Base-by-base conservation (phyloP, 2,888 invertebrate genomes). In the Drosophila infuscata region DNA sequence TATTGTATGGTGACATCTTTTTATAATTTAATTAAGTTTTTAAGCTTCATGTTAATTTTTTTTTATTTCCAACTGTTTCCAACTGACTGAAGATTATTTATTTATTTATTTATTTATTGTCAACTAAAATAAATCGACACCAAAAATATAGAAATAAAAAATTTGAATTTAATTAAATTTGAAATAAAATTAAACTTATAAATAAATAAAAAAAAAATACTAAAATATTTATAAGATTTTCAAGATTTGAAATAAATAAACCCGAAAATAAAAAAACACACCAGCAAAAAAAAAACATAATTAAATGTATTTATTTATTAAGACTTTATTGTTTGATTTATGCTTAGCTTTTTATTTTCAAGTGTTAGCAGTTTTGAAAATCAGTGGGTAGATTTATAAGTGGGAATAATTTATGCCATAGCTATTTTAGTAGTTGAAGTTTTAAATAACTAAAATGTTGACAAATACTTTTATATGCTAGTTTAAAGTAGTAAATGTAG, bases 41-140 rank as follows among this genome's bases (percentile, higher is more conserved):
- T 3, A 1, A 6, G n/a, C n/a, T 9, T 0, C 38, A 41, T 1
- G 2, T n/a, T 9, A 4, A n/a, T n/a, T n/a, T n/a, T n/a, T n/a
- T n/a, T n/a, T n/a, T n/a, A n/a, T n/a, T n/a, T n/a, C n/a, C n/a
- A n/a, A n/a, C n/a, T n/a, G n/a, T n/a, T 20, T 15, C 15, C 15
- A 41, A 9, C 0, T 41, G 8, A n/a, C 17, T 38, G 17, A 17
- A 8, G 38, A 25, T 25, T 25, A 25, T 25, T 25, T 25, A 25
- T 25, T 25, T 25, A 25, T 25, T 25, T 25, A 25, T 25, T 25
- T 25, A 25, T 25, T 25, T 25, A 3, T 25, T 25, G 25, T 25
- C 25, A 25, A 25, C 25, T 25, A 25, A 25, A 25, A 25, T 25
- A 0, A 25, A 25, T 25, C 25, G 25, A 25, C 25, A 25, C 25